These are phyloP conservation scores for Amphilophus citrinellus DNA, from an alignment of 2,113 vertebrate genomes.

Conservation along the genomic window DNA sequence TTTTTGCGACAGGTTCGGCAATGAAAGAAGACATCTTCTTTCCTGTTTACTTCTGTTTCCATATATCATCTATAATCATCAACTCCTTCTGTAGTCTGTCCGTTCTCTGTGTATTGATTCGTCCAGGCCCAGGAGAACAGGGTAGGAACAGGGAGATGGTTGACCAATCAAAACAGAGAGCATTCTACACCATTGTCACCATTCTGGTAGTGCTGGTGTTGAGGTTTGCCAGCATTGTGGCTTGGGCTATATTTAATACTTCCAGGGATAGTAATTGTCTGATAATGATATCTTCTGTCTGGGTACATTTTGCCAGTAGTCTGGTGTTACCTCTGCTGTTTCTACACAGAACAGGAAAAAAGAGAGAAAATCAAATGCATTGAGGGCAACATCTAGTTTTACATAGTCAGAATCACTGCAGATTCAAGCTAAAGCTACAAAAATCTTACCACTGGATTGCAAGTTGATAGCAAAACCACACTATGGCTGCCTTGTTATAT, in stretches of 20 bases:
- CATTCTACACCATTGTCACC: background rate
- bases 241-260: background rate
- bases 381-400: background rate
- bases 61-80: background rate
- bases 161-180: background rate
- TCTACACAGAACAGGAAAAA: background rate
- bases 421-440: background rate
- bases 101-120: background rate
- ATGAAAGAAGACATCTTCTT: background rate
- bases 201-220: background rate
- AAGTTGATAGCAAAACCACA: background rate
- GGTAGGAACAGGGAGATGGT: background rate
- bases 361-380: background rate
- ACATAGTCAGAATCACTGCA: too few species aligned
- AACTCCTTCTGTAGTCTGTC: slow-evolving; percentile 14
- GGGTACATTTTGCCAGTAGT: background rate
- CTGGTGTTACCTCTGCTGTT: background rate
- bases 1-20: background rate
- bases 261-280: background rate
- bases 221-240: background rate
- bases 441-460: background rate
- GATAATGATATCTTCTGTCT: background rate
- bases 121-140: background rate
- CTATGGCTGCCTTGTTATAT: background rate
- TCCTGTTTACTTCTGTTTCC: background rate